Percentiles rank a stretch among this genome's conserved stretches.
phyloP scores from a whole-genome alignment of 2,888 invertebrate species.

The Boloria euphrosyne region DNA sequence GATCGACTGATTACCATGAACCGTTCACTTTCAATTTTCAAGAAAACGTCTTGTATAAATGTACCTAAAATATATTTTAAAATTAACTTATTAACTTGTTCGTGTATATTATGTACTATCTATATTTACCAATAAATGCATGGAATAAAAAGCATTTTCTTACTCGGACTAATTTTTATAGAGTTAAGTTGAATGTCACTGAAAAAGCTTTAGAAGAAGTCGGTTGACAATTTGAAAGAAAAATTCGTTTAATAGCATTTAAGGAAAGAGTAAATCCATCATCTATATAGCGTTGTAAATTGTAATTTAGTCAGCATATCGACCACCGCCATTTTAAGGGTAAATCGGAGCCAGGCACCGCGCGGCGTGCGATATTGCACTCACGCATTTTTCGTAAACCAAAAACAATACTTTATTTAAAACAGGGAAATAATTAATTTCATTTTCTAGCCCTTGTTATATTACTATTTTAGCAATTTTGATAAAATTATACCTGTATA shows the following conservation, averaged over 20 bases:
- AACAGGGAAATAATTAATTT: background rate
- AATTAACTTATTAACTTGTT: too few species aligned
- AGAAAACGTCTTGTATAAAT: background rate
- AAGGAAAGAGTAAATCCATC: conserved; percentile 11
- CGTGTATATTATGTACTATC: too few species aligned
- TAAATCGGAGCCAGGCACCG: conserved; percentile 69
- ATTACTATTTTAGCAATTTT: too few species aligned
- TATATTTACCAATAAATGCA: too few species aligned
- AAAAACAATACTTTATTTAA: conserved; percentile 7
- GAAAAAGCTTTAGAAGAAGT: too few species aligned
- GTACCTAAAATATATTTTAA: too few species aligned
- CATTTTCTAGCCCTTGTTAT: too few species aligned
- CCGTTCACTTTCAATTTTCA: conserved; percentile 10
- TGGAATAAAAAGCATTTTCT: too few species aligned
- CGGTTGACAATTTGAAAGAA: too few species aligned
- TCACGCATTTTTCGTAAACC: conserved; percentile 55
- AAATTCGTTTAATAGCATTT: conserved; percentile 13
- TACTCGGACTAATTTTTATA: background rate
- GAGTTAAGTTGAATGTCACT: background rate
- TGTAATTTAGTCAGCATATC: conserved; percentile 49
- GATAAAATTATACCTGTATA: background rate
- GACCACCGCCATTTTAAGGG: conserved; percentile 54
- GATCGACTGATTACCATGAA: conserved; percentile 39
- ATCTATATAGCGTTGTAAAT: conserved; percentile 15
- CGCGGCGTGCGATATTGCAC: conserved; percentile 60